Evolutionary conservation across 1,140 invertebrate species (phyloP).

Genomic region (Maconellicoccus hirsutus): DNA sequence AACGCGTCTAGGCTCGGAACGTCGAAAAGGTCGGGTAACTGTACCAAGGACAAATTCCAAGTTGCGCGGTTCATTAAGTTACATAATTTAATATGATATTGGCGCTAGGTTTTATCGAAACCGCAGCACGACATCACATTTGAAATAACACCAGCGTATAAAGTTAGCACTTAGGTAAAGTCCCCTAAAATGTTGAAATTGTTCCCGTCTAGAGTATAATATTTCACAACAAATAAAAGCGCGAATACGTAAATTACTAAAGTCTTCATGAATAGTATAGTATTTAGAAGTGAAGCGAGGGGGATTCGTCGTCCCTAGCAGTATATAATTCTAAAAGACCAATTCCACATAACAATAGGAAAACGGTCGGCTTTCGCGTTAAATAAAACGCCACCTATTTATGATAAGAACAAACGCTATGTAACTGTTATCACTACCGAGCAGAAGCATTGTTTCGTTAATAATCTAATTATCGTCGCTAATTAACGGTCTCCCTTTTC

Average conservation of each 20-base stretch:
- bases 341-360: slow-evolving; percentile 11
- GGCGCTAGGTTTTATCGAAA: not conserved
- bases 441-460: slow-evolving; percentile 15
- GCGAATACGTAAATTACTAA: slow-evolving; percentile 13
- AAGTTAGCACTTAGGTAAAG: not conserved
- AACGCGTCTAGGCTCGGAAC: too few relatives aligned
- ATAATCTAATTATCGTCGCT: slow-evolving; percentile 14
- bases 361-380: slow-evolving; percentile 14
- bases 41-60: not conserved
- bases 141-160: not conserved
- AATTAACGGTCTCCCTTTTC: not conserved
- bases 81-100: slow-evolving; percentile 1
- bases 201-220: slow-evolving; percentile 11
- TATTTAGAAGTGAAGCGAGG: slow-evolving; percentile 12
- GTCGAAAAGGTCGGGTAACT: not conserved
- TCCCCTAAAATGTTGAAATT: slow-evolving; percentile 15
- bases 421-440: slow-evolving; percentile 12
- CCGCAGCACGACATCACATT: not conserved
- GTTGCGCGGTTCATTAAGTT: not conserved
- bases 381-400: slow-evolving; percentile 21
- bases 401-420: slow-evolving; percentile 15
- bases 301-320: not conserved
- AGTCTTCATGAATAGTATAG: slow-evolving; percentile 21
- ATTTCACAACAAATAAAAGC: slow-evolving; percentile 18
- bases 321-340: slow-evolving; percentile 20